phyloP scores from a whole-genome alignment of 2,797 vertebrate genomes.

The Ciconia nigra region DNA sequence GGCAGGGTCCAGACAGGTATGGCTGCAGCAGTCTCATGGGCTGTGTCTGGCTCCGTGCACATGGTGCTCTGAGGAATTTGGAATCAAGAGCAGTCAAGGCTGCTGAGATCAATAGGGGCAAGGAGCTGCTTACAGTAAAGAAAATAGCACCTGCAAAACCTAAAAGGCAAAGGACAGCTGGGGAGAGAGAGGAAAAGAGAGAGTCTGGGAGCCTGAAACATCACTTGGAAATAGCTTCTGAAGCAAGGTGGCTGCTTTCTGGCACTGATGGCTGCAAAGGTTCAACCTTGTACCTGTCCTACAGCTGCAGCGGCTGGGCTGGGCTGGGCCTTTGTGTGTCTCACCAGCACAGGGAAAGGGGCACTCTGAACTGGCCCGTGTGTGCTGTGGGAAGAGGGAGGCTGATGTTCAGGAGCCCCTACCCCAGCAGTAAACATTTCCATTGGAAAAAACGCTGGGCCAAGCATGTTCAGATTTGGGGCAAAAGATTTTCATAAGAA shows the following conservation, averaged over 20 bases:
- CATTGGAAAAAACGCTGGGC: fast-evolving
- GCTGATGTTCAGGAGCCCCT: not conserved
- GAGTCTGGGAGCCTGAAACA: not conserved
- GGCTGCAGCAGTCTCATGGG: not conserved
- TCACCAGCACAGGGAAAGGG: not conserved
- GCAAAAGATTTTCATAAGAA: not conserved
- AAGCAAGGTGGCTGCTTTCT: not conserved
- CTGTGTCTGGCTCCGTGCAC: not conserved
- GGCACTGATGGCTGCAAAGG: not conserved
- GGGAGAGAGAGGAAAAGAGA: not conserved
- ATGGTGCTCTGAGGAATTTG: not conserved
- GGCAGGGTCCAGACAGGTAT: not conserved
- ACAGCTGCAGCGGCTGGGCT: not conserved
- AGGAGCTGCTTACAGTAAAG: not conserved
- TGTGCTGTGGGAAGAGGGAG: not conserved
- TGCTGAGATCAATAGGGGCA: not conserved
- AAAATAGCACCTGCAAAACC: not conserved
- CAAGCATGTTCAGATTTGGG: not conserved
- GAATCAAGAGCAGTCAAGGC: not conserved
- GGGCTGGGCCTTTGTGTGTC: no score
- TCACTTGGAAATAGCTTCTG: not conserved
- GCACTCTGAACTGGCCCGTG: not conserved
- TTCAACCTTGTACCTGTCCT: not conserved
- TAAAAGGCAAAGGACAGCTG: not conserved
- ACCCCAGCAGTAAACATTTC: not conserved